These are phyloP conservation scores for Bicyclus anynana DNA, from an alignment of 1,140 invertebrate species.

Conservation along the genomic window DNA sequence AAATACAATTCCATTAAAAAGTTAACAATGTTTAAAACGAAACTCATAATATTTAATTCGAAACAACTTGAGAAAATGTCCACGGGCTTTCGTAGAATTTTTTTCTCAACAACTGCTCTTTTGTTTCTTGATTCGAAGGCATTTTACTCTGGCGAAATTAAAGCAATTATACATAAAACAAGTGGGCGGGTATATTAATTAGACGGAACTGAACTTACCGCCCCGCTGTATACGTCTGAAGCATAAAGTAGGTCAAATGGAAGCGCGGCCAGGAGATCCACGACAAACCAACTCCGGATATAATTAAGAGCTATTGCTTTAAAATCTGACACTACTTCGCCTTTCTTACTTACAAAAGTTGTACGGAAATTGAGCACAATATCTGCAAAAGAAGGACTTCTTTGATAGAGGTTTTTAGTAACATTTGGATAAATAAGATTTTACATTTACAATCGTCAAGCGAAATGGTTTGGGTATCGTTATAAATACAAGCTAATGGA, in stretches of 20 bases:
- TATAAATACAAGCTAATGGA: too few relatives aligned
- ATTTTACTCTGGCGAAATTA: conserved; percentile 17
- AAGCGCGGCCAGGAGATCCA: conserved; percentile 95
- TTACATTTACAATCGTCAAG: too few relatives aligned
- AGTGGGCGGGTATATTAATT: conserved; percentile 41
- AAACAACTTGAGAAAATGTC: not conserved
- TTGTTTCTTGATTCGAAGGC: not conserved
- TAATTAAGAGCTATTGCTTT: conserved; percentile 94
- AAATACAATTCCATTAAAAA: not conserved
- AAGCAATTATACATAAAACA: conserved; percentile 33
- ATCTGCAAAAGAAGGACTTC: conserved; percentile 81
- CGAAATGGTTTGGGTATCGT: too few relatives aligned
- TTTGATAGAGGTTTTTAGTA: too few relatives aligned
- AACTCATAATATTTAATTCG: not conserved
- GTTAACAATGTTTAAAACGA: not conserved
- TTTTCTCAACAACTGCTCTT: not conserved
- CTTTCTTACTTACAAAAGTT: conserved; percentile 98
- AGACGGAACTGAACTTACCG: conserved; percentile 80
- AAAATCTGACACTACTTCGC: conserved; percentile 97
- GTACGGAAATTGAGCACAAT: conserved; percentile 99
- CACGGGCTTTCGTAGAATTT: not conserved
- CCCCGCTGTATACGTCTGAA: conserved; percentile 88
- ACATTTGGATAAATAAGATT: too few relatives aligned
- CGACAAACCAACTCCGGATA: conserved; percentile 95
- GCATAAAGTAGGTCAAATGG: conserved; percentile 98